A percentile compares a stretch with the other conserved stretches of the same genome.
phyloP scores from a whole-genome alignment of 2,888 invertebrate species.

The Hartigia nigra region DNA sequence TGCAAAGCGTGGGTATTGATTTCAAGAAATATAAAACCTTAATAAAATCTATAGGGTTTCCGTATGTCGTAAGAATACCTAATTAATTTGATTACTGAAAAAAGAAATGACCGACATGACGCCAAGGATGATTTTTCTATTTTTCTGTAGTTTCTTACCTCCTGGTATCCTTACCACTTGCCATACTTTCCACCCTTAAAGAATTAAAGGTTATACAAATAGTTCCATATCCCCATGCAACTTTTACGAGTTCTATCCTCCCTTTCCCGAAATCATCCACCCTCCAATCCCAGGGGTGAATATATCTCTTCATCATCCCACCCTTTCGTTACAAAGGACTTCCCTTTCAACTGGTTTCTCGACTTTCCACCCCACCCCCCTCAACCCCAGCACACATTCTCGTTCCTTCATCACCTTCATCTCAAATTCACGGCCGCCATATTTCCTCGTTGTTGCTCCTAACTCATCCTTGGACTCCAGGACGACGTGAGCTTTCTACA shows the following conservation, averaged over 20 bases:
- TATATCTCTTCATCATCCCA: neutral
- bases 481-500: slow-evolving; percentile 24
- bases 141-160: too few species aligned
- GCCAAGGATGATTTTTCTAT: neutral
- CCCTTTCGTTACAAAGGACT: neutral
- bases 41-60: too few species aligned
- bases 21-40: too few species aligned
- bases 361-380: neutral
- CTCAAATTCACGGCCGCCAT: slow-evolving; percentile 10
- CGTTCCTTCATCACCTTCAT: slow-evolving; percentile 24
- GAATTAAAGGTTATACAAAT: neutral
- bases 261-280: neutral
- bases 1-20: neutral
- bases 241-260: neutral
- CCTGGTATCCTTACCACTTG: too few species aligned
- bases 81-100: neutral
- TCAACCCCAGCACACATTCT: neutral
- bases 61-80: too few species aligned
- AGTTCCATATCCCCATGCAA: neutral
- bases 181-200: neutral
- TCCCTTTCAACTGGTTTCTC: neutral
- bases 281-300: neutral
- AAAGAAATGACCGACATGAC: neutral
- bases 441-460: slow-evolving; percentile 28
- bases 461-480: slow-evolving; percentile 17